Conservation (phyloP, 23 tunicate genomes). For the Ascidia mentula region DNA sequence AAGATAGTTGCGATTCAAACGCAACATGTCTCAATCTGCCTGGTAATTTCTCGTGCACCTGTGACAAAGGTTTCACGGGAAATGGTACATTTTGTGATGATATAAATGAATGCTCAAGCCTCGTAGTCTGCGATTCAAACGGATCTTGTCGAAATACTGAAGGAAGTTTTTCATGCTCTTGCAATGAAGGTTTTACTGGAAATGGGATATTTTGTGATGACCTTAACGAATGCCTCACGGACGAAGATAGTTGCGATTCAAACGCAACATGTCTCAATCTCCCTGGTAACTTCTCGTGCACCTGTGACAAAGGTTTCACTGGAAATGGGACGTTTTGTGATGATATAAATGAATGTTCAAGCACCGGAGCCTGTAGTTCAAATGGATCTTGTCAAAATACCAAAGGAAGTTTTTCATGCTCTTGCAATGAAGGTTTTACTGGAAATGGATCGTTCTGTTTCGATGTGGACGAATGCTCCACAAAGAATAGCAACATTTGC, state of each 20-base stretch:
- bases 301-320: conserved; percentile 1
- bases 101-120: too few species aligned
- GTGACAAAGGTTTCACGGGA: conserved; percentile 6
- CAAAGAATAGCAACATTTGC: not conserved
- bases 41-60: conserved; percentile 11
- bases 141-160: conserved; percentile 10
- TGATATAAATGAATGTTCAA: conserved; percentile 17
- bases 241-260: too few species aligned
- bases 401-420: conserved; percentile 13
- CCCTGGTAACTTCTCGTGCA: conserved; percentile 1
- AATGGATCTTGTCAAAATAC: conserved; percentile 16
- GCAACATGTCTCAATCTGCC: conserved; percentile 8
- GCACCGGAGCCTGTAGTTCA: not conserved
- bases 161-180: conserved; percentile 17
- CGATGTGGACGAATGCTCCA: conserved; percentile 22
- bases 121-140: conserved; percentile 14
- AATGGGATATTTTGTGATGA: conserved; percentile 12
- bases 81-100: conserved; percentile 21
- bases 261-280: too few species aligned
- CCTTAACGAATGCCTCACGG: too few species aligned
- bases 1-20: conserved; percentile 6
- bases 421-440: conserved; percentile 19
- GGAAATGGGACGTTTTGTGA: conserved; percentile 2
- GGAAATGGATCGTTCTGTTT: conserved; percentile 16
- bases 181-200: conserved; percentile 16